Base-by-base conservation (phyloP, 2,888 invertebrate species). In the Orgyia antiqua region DNA sequence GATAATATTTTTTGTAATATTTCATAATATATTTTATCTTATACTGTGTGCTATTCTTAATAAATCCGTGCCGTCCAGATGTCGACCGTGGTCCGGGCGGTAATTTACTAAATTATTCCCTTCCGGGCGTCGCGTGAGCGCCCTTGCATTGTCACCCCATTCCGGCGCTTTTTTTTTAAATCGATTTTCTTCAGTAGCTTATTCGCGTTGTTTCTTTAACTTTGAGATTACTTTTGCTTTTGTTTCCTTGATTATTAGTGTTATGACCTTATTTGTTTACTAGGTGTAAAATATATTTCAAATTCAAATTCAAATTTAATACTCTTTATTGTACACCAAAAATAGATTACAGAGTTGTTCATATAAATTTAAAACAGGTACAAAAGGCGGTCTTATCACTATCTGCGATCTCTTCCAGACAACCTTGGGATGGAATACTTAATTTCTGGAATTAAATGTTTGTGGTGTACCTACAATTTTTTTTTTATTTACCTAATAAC, bases 91-190 rank as follows among this genome's bases (percentile, higher is more conserved):
- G 29, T 35, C 21, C 38, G 42, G 45, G 38, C 38, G 47, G 55
- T 55, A 62, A 62, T 62, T 59, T 58, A 42, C 51, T 53, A 57
- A 62, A 62, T 56, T 51, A 58, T 52, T 47, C 49, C 36, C 41
- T 57, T 52, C 53, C 60, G 35, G 34, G 13, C 26, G 31, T 45
- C 17, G 41, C 50, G 44, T 51, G 51, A 36, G 27, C 39, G 36
- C 40, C 44, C 42, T 38, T 45, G 45, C 45, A 45, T 52, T 52
- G 57, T 56, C 54, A 56, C 57, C 48, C 54, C 28, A 36, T 35
- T 47, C 36, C 26, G 28, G 11, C 10, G 32, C 35, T 6, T 40
- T 43, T 47, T 36, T 46, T 40, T 40, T 21, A 30, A 35, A 47
- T 46, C 31, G 43, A 40, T 47, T 47, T 46, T 43, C 24, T 43